Percentiles rank a stretch among this genome's conserved stretches.
These are phyloP conservation scores for Drosophila athabasca DNA, from an alignment of 1,140 invertebrate species.

Conservation along the genomic window DNA sequence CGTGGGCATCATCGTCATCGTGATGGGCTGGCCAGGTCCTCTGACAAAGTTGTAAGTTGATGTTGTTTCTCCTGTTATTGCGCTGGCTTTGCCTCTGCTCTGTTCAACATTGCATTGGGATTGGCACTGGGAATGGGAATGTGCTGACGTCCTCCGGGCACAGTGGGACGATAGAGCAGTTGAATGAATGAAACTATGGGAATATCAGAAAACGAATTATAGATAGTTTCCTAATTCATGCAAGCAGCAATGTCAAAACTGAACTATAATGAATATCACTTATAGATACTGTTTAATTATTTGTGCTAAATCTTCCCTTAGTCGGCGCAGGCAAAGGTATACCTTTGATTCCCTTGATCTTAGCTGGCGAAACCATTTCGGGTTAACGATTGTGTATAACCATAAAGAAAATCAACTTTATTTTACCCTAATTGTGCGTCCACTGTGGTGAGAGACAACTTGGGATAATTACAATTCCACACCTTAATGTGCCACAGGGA, in stretches of 20 bases:
- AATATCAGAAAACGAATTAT: too few relatives aligned
- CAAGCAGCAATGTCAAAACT: too few relatives aligned
- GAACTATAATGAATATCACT: too few relatives aligned
- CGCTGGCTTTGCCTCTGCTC: slow-evolving; percentile 46
- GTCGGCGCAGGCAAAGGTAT: too few relatives aligned
- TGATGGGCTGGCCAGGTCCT: slow-evolving; percentile 9
- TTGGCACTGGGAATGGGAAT: slow-evolving; percentile 10
- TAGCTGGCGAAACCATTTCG: too few relatives aligned
- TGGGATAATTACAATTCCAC: slow-evolving; percentile 75
- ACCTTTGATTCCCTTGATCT: too few relatives aligned
- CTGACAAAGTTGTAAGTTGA: slow-evolving; percentile 80
- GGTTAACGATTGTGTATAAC: too few relatives aligned
- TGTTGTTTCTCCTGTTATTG: slow-evolving; percentile 74
- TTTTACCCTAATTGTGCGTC: background rate
- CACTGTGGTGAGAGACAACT: slow-evolving; percentile 44
- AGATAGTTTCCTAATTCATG: too few relatives aligned
- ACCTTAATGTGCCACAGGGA: slow-evolving; percentile 53
- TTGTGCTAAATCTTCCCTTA: too few relatives aligned
- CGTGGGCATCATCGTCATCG: slow-evolving; percentile 43
- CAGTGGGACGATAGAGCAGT: slow-evolving; percentile 19
- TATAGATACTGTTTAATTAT: too few relatives aligned
- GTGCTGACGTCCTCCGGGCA: slow-evolving; percentile 25
- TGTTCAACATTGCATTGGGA: slow-evolving; percentile 18
- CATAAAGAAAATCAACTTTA: too few relatives aligned
- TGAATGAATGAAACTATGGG: too few relatives aligned